Percentiles rank a stretch among this genome's conserved stretches.
These are phyloP conservation scores for Caenorhabditis afra DNA, from an alignment of 2,888 invertebrate species.

Conservation along the genomic window DNA sequence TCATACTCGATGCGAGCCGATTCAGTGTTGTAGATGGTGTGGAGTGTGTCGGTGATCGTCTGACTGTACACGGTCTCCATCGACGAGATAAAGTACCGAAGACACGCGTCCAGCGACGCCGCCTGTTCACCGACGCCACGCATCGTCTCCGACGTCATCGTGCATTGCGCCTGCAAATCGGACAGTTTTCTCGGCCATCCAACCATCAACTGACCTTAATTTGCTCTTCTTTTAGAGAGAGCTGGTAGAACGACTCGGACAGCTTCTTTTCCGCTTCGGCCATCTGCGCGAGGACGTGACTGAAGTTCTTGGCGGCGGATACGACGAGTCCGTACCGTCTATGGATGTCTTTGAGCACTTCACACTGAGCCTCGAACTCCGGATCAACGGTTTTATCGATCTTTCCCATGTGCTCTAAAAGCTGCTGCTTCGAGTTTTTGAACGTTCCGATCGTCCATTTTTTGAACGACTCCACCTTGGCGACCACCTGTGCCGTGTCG, in stretches of 20 bases:
- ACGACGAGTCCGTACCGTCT: slow-evolving; percentile 86
- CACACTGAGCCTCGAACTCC: slow-evolving; percentile 95
- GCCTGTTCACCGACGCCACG: slow-evolving; percentile 81
- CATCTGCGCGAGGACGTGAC: slow-evolving; percentile 91
- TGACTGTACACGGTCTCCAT: slow-evolving; percentile 96
- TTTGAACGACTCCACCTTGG: slow-evolving; percentile 92
- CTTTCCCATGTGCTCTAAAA: slow-evolving; percentile 96
- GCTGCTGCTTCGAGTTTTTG: slow-evolving; percentile 96
- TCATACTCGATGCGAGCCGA: slow-evolving; percentile 92
- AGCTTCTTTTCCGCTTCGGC: slow-evolving; percentile 90
- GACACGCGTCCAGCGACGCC: slow-evolving; percentile 63
- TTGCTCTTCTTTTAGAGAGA: slow-evolving; percentile 96
- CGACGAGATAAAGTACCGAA: slow-evolving; percentile 93
- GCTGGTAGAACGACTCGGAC: slow-evolving; percentile 93
- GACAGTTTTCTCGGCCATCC: neutral
- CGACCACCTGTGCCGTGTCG: slow-evolving; percentile 74
- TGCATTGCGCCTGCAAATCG: slow-evolving; percentile 89
- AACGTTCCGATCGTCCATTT: slow-evolving; percentile 98
- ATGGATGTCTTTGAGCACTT: slow-evolving; percentile 87
- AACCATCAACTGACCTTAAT: slow-evolving; percentile 84
- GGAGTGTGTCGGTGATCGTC: slow-evolving; percentile 95
- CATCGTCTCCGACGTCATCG: slow-evolving; percentile 93
- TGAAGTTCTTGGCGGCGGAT: slow-evolving; percentile 89
- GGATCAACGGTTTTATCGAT: slow-evolving; percentile 83
- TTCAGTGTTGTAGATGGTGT: slow-evolving; percentile 88